Base-by-base conservation (phyloP, 2,113 vertebrate genomes). In the Ammodytes dubius region DNA sequence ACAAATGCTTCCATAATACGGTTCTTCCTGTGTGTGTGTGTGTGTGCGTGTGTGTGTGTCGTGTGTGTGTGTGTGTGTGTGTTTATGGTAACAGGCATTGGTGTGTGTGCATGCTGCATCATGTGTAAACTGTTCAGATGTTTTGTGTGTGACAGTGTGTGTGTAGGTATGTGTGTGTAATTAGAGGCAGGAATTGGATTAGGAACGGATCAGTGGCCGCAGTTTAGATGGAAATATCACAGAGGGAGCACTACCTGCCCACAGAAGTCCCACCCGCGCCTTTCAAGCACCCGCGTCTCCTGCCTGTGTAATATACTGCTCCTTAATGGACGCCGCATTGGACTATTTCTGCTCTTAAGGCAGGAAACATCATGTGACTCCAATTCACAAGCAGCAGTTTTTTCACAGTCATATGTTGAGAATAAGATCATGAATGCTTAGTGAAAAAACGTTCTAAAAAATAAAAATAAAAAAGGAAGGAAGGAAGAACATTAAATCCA, bases 141-240 rank as follows among this genome's bases (percentile, higher is more conserved):
- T 80, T 70, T 77, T 85, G 50, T 85, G 82, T 81, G 74, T 63
- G 65, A 15, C 40, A 47, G 79, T 63, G 70, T 79, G 64, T 56
- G 80, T 65, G 42, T 52, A n/a, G 73, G 63, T 27, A 40, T 49
- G 70, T 66, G 68, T 83, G 63, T 85, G 70, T 86, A 87, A 88
- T 90, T 89, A 82, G 77, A 79, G 83, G 65, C 74, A 84, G 71
- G 74, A 84, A 93, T 92, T 87, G 87, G 87, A 90, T 93, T 90
- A 91, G 84, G 72, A 72, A 91, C 12, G 83, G 90, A 87, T 93
- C 88, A 88, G 78, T 68, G 40, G 74, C 39, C 9, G 1, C 77
- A 52, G 73, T 84, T 27, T 82, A 87, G 79, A 90, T 88, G 77
- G 72, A 88, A 90, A 88, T 89, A 89, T 92, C 85, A 79, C 79